Evolutionary conservation across 2,888 invertebrate species (phyloP).

Genomic region (Andrena camellia): DNA sequence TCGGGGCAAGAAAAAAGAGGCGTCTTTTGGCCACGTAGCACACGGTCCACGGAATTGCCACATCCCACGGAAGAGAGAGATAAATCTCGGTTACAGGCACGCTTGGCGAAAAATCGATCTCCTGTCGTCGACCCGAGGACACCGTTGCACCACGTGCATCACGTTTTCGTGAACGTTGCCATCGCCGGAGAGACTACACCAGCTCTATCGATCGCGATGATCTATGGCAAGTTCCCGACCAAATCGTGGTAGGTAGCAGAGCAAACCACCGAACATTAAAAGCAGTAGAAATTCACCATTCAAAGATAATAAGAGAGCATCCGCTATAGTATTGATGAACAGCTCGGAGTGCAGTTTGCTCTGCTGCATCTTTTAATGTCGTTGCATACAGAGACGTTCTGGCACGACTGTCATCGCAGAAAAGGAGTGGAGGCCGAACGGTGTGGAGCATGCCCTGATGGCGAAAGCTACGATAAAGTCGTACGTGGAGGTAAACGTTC

Average conservation of each 20-base stretch:
- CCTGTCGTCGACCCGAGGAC: slow-evolving; percentile 22
- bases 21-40: slow-evolving; percentile 24
- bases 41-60: slow-evolving; percentile 31
- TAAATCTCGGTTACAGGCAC: slow-evolving; percentile 47
- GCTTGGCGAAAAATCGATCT: slow-evolving; percentile 15
- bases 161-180: slow-evolving; percentile 61
- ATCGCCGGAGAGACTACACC: slow-evolving; percentile 57
- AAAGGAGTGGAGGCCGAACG: slow-evolving; percentile 35
- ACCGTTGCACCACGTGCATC: slow-evolving; percentile 56
- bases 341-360: too few relatives aligned
- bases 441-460: slow-evolving; percentile 45
- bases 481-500: slow-evolving; percentile 54
- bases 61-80: slow-evolving; percentile 28
- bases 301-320: too few relatives aligned
- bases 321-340: too few relatives aligned
- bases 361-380: too few relatives aligned
- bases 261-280: too few relatives aligned
- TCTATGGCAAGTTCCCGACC: slow-evolving; percentile 30
- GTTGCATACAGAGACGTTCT: neutral
- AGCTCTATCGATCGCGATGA: slow-evolving; percentile 48
- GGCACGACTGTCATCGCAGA: neutral
- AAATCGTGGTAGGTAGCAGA: too few relatives aligned
- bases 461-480: slow-evolving; percentile 58
- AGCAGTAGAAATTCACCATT: too few relatives aligned
- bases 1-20: slow-evolving; percentile 13